phyloP scores from a whole-genome alignment of 2,888 invertebrate species.

The Antheraea yamamai region DNA sequence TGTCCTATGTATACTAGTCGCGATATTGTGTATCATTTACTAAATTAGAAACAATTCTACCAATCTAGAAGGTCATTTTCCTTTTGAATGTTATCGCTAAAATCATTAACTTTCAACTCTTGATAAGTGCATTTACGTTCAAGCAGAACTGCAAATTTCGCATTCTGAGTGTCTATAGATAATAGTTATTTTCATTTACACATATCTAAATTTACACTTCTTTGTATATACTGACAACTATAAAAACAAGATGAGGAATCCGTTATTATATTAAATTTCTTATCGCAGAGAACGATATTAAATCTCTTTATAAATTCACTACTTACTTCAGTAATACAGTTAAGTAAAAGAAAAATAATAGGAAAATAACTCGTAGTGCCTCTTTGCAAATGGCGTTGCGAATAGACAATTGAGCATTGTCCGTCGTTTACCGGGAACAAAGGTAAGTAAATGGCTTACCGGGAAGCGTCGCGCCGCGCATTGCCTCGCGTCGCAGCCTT shows the following conservation, averaged over 20 bases:
- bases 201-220: no score
- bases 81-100: no score
- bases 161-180: neutral
- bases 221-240: neutral
- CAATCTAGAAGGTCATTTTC: no score
- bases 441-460: conserved; percentile 58
- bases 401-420: conserved; percentile 66
- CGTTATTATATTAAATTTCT: neutral
- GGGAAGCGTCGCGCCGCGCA: conserved; percentile 41
- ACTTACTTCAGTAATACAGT: neutral
- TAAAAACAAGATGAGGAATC: neutral
- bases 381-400: conserved; percentile 27
- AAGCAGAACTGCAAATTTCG: neutral
- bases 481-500: conserved; percentile 39
- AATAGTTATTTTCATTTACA: no score
- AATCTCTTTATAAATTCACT: neutral
- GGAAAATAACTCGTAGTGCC: neutral
- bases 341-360: neutral
- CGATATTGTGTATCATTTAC: no score
- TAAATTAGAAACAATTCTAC: no score
- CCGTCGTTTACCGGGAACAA: conserved; percentile 57
- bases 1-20: no score
- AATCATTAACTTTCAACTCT: neutral
- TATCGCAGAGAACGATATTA: neutral
- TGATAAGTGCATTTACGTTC: neutral